phyloP scores from a whole-genome alignment of 2,797 vertebrate species.

The Sebastes nivosus region DNA sequence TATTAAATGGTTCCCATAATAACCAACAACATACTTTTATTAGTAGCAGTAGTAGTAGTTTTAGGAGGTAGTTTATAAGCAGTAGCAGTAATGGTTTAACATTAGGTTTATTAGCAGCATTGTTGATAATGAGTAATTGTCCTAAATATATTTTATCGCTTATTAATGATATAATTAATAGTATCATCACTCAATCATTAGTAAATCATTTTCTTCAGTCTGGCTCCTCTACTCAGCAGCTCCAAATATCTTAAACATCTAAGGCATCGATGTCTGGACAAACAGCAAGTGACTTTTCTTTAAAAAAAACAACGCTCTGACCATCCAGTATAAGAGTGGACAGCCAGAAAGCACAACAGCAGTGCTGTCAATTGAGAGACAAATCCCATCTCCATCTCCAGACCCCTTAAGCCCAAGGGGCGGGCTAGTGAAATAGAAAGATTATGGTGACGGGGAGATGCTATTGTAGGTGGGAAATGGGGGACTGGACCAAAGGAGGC shows the following conservation, averaged over 20 bases:
- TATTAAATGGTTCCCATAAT: background rate
- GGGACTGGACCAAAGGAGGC: slow-evolving; percentile 65
- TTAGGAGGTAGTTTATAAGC: background rate
- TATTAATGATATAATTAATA: background rate
- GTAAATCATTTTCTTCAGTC: background rate
- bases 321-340: slow-evolving; percentile 43
- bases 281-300: slow-evolving; percentile 11
- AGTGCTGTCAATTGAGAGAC: slow-evolving; percentile 75
- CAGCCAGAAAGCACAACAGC: slow-evolving; percentile 73
- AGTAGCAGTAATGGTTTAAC: background rate
- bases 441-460: slow-evolving; percentile 77
- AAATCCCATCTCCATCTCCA: slow-evolving; percentile 77
- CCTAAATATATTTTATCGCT: background rate
- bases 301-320: slow-evolving; percentile 8
- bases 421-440: slow-evolving; percentile 85
- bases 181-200: background rate
- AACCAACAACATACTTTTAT: background rate
- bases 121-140: background rate
- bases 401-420: slow-evolving; percentile 80
- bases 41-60: background rate
- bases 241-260: background rate
- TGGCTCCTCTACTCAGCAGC: background rate
- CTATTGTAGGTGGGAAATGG: slow-evolving; percentile 78
- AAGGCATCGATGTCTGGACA: background rate
- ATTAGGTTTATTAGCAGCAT: background rate